A percentile compares a stretch with the other conserved stretches of the same genome.
Conservation (phyloP, 2,797 vertebrate genomes). For the Muscicapa striata region DNA sequence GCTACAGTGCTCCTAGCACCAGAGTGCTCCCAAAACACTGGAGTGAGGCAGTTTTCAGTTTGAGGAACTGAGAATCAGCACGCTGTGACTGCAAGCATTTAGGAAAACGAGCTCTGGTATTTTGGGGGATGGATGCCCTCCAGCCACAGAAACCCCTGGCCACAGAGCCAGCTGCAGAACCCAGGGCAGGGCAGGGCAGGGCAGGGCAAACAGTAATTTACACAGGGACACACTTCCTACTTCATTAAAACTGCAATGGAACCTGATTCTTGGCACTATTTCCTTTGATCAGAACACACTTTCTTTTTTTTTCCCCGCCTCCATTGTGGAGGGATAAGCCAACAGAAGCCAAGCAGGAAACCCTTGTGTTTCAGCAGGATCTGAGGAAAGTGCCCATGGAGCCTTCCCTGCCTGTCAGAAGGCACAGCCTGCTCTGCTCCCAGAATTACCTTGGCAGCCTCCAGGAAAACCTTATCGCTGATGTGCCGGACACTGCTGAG, state of each 20-base stretch:
- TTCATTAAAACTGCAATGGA: rapidly evolving
- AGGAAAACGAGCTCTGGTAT: rapidly evolving
- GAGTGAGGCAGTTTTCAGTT: neutral
- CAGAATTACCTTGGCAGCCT: constrained; percentile 91
- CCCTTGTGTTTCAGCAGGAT: neutral
- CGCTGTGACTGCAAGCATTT: neutral
- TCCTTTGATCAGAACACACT: rapidly evolving
- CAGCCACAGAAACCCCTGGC: too few relatives aligned
- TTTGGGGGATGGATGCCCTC: neutral
- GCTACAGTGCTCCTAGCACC: neutral
- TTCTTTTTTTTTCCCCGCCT: too few relatives aligned
- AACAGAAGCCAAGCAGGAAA: neutral
- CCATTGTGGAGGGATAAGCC: rapidly evolving
- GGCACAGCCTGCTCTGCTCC: neutral
- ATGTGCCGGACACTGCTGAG: constrained; percentile 94
- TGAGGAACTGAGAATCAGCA: neutral
- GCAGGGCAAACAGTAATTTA: too few relatives aligned
- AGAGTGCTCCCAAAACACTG: neutral
- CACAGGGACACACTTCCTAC: neutral
- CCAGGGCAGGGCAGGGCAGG: neutral
- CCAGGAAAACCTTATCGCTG: constrained; percentile 92
- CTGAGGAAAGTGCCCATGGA: neutral
- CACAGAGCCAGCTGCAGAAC: neutral
- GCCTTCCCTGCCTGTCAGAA: rapidly evolving
- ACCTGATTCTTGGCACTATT: neutral